Base-by-base conservation (phyloP, 1,140 invertebrate species). In the Ephestia elutella region DNA sequence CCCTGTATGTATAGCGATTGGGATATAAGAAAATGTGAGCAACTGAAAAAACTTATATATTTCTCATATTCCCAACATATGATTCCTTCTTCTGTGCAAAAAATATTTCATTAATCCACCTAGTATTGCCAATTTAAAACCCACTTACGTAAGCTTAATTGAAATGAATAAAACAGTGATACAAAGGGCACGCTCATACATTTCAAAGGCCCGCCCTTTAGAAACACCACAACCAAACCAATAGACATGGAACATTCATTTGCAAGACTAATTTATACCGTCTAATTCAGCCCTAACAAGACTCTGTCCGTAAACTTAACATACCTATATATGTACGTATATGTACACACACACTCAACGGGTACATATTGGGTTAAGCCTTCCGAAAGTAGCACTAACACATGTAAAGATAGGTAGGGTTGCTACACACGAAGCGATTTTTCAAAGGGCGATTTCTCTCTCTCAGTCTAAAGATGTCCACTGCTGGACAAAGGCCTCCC, bases 271-370 rank as follows among this genome's bases (percentile, higher is more conserved):
- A 85, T 84, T 83, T 80, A 81, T 82, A 75, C 62, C 73, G 59
- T 82, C 82, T 80, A 85, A 85, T 84, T 80, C 79, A 81, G 79
- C 74, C 76, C 76, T 82, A 82, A 83, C 80, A 80, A 84, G 76
- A 62, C 65, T 62, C 71, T 82, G 80, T 78, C 83, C 81, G 78
- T 82, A 73, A 60, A 65, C 65, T 64, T 71, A 76, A 73, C 69
- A 65, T 80, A 62, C 70, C 71, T 71, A 73, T 70, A 68, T 58
- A 65, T 32, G 49, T 63, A 71, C 60, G 61, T 60, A 72, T 58
- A 65, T 57, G 68, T 58, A 63, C 59, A 44, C 38, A 44, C 38
- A 44, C 38, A 44, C 13, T 15, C 38, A 71, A 49, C 35, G 15
- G 19, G 30, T 73, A 76, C 73, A 71, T 82, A 80, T 75, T 70